Conservation (phyloP, 2,113 vertebrate species). For the Macroglossus sobrinus region DNA sequence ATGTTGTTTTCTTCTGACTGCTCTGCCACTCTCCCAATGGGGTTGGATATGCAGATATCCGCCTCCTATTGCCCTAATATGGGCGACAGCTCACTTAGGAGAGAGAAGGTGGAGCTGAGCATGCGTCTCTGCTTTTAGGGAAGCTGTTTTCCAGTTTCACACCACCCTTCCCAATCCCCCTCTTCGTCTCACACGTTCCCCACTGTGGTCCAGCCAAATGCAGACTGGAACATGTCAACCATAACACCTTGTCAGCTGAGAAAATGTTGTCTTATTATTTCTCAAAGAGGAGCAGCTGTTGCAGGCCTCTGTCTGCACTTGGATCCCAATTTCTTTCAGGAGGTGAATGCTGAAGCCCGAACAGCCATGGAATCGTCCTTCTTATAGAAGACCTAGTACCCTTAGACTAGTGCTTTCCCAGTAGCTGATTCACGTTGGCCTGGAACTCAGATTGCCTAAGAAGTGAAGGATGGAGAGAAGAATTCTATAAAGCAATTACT, state of each 20-base stretch:
- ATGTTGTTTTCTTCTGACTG: constrained; percentile 69
- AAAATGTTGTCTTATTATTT: not conserved
- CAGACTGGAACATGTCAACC: not conserved
- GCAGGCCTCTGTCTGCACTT: not conserved
- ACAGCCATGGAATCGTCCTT: not conserved
- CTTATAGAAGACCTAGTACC: not conserved
- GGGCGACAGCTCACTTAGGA: constrained; percentile 29
- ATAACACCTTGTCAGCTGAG: constrained; percentile 39
- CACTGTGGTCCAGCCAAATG: constrained; percentile 12
- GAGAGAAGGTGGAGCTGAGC: constrained; percentile 49
- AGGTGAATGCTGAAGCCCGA: not conserved
- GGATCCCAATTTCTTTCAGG: not conserved
- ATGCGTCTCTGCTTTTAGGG: constrained; percentile 60
- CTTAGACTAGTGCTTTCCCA: not conserved
- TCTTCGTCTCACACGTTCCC: constrained; percentile 39
- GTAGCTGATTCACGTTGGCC: constrained; percentile 3
- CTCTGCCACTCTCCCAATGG: constrained; percentile 59
- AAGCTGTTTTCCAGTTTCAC: constrained; percentile 41
- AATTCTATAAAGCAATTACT: not conserved
- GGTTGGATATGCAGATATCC: constrained; percentile 55
- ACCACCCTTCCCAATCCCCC: not conserved
- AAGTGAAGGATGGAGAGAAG: not conserved
- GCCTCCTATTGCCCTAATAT: constrained; percentile 70
- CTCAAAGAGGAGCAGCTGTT: not conserved
- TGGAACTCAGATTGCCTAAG: not conserved